Percentiles rank a stretch among this genome's conserved stretches.
Conservation (phyloP, 2,113 vertebrate genomes). For the Lampris megalopsis region DNA sequence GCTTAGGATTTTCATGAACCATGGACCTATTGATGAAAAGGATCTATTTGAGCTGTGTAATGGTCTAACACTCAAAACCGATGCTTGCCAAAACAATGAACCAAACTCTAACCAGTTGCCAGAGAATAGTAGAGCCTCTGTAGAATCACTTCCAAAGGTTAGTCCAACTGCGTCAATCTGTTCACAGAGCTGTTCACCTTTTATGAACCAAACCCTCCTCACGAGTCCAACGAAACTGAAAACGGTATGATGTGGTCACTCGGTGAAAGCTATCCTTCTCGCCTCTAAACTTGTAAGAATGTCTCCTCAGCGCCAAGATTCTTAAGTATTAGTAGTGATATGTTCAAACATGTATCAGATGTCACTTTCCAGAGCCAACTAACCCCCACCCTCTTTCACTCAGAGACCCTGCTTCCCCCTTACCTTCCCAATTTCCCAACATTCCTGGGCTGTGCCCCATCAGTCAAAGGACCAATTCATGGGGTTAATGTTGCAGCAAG, state of each 20-base stretch:
- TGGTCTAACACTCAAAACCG: not conserved
- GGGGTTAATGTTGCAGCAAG: slow-evolving; percentile 76
- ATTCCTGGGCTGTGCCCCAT: slow-evolving; percentile 79
- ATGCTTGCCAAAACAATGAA: slow-evolving; percentile 5
- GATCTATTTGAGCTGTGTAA: not conserved
- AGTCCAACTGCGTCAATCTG: slow-evolving; percentile 37
- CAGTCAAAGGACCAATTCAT: slow-evolving; percentile 83
- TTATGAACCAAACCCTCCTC: slow-evolving; percentile 23
- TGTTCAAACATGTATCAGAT: slow-evolving; percentile 79
- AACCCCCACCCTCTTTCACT: slow-evolving; percentile 60
- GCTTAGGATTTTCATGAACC: not conserved
- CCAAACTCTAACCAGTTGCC: slow-evolving; percentile 6
- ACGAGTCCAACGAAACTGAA: not conserved
- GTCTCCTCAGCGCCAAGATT: slow-evolving; percentile 50
- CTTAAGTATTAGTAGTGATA: slow-evolving; percentile 70
- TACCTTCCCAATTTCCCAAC: slow-evolving; percentile 77
- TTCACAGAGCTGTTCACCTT: slow-evolving; percentile 30
- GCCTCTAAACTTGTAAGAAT: slow-evolving; percentile 54
- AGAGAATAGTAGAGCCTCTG: not conserved
- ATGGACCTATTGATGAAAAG: not conserved
- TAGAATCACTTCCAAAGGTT: slow-evolving; percentile 41
- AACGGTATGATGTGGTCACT: slow-evolving; percentile 22
- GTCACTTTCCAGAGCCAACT: slow-evolving; percentile 69
- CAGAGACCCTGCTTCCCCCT: slow-evolving; percentile 61
- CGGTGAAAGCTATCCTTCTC: slow-evolving; percentile 39